phyloP scores from a whole-genome alignment of 37 sponge, comb jelly and placozoan species.

The Tethya wilhelma region DNA sequence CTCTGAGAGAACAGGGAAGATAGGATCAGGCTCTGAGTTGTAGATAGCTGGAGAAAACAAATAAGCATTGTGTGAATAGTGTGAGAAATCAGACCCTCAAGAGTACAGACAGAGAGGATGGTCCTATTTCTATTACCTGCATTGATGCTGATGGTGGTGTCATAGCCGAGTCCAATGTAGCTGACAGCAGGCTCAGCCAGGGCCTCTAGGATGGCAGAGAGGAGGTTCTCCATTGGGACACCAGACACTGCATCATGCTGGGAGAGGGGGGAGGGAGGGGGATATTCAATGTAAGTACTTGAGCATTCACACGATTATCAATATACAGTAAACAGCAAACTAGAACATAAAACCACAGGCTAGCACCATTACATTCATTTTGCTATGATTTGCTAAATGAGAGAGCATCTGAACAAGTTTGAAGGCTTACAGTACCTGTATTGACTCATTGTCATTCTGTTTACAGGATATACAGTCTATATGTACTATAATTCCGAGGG shows the following conservation, averaged over 20 bases:
- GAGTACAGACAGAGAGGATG: background rate
- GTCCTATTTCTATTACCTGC: slow-evolving; percentile 53
- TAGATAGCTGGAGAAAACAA: slow-evolving; percentile 52
- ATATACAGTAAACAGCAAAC: too few species aligned
- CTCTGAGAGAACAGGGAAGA: slow-evolving; percentile 68
- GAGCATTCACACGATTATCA: too few species aligned
- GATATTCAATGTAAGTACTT: too few species aligned
- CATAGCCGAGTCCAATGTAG: slow-evolving; percentile 85
- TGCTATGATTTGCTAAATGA: too few species aligned
- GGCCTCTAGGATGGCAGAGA: slow-evolving; percentile 80
- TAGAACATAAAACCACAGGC: too few species aligned
- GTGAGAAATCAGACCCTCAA: background rate
- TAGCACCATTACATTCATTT: too few species aligned
- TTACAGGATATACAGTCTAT: too few species aligned
- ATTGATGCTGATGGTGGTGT: slow-evolving; percentile 41
- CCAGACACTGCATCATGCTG: slow-evolving; percentile 75
- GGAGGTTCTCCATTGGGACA: slow-evolving; percentile 72
- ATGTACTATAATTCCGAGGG: too few species aligned
- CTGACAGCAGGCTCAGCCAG: slow-evolving; percentile 73
- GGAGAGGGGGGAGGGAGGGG: too few species aligned
- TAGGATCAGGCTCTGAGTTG: slow-evolving; percentile 59
- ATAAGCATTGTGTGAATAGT: background rate
- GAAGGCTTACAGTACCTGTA: too few species aligned
- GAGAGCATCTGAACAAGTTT: too few species aligned
- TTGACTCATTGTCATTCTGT: too few species aligned